phyloP scores from a whole-genome alignment of 2,113 vertebrate species.

The Prolemur simus region DNA sequence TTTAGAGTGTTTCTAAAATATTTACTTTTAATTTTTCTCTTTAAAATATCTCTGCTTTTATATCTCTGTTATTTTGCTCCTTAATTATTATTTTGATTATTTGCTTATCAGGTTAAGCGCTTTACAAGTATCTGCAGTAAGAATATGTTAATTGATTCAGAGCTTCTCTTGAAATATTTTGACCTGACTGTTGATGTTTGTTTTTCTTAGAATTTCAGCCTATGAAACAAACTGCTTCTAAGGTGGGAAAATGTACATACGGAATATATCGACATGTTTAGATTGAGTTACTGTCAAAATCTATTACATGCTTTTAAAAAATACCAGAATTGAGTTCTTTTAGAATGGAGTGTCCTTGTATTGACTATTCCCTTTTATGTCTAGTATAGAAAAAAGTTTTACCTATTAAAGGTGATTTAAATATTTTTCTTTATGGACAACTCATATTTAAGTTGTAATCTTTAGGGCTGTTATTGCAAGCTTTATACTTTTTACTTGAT shows the following conservation, averaged over 20 bases:
- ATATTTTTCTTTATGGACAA: not conserved
- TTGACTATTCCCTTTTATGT: not conserved
- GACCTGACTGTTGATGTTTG: not conserved
- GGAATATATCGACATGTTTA: not conserved
- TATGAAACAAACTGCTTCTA: not conserved
- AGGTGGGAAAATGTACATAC: not conserved
- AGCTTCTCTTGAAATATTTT: not conserved
- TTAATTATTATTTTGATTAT: constrained; percentile 30
- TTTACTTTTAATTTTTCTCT: not conserved
- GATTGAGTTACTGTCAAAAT: not conserved
- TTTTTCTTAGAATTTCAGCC: constrained; percentile 26
- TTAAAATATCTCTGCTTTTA: constrained; percentile 14
- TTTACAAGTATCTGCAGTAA: not conserved
- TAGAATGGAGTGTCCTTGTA: not conserved
- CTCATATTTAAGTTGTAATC: not conserved
- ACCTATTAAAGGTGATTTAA: not conserved
- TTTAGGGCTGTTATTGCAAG: not conserved
- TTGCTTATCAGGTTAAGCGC: not conserved
- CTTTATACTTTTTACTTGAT: not conserved
- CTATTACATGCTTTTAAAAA: not conserved
- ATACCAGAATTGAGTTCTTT: not conserved
- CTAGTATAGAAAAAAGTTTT: not conserved
- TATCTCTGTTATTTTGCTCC: not conserved
- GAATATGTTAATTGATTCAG: not conserved
- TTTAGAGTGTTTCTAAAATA: not conserved